Base-by-base conservation (phyloP, 2,797 vertebrate genomes). In the Phrynocephalus forsythii region DNA sequence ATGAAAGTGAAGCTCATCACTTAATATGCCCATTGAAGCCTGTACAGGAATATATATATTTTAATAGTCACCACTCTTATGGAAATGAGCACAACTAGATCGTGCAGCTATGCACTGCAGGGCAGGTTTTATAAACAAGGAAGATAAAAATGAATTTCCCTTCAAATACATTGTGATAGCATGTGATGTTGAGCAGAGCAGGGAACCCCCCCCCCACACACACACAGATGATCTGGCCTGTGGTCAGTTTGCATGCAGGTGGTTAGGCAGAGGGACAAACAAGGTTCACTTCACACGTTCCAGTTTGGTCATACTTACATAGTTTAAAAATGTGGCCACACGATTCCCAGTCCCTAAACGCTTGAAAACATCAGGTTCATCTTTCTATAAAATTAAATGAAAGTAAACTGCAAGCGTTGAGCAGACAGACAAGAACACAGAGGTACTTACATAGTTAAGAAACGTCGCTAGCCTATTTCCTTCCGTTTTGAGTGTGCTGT, bases 331-430 rank as follows among this genome's bases (percentile, higher is more conserved):
- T 95, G 99, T 99, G 89, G 99, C 99, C 98, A 99, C 96, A 86
- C 98, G 99, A 97, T 99, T 99, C 96, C 99, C 99, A 97, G 98
- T 99, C 98, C 99, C 99, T 99, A 99, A 99, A 97, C 96, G 97
- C 98, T 99, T 99, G 99, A 99, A 99, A 97, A 97, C 98, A 98
- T 99, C 98, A 94, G 97, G 98, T 94, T 99, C 99, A 97, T 99
- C 97, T 97, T 97, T 99, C 99, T 99, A 99, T 94, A 95, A 98
- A 98, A 98, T 98, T 98, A 99, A 98, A 97, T 94, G 94, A 98
- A 93, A 98, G 86, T 96, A 95, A 97, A 98, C 96, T 96, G 97
- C 95, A 96, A 93, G 93, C 91, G 95, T 95, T 91, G 75, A 96
- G 95, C 90, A 95, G 89, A 6, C 89, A 86, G 85, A 85, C 88